Conservation (phyloP, 1,140 invertebrate species). For the Dryas iulia region DNA sequence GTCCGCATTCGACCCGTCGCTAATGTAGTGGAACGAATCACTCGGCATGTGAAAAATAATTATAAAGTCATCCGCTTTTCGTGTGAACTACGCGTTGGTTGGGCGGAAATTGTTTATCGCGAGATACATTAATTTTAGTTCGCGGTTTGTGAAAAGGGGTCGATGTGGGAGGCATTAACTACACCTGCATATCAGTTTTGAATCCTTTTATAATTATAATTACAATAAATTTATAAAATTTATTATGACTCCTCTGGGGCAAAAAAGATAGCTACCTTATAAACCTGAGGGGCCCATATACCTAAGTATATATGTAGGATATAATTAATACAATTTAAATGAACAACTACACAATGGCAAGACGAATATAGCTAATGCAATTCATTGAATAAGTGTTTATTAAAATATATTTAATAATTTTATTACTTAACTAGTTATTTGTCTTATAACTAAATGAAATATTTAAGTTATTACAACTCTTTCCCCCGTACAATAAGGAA, state of each 20-base stretch:
- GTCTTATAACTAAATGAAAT: neutral
- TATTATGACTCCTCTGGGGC: neutral
- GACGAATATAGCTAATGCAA: no score
- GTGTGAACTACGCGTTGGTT: constrained; percentile 51
- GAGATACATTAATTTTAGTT: constrained; percentile 28
- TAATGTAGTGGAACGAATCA: constrained; percentile 74
- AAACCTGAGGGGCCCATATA: no score
- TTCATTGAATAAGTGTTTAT: no score
- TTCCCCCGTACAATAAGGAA: constrained; percentile 15
- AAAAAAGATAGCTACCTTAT: no score
- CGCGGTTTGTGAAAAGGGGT: constrained; percentile 14
- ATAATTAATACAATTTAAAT: no score
- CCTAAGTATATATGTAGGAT: no score
- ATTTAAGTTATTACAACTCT: constrained; percentile 17
- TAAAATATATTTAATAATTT: neutral
- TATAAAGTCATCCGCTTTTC: constrained; percentile 63
- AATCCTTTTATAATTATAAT: neutral
- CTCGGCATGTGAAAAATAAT: constrained; percentile 70
- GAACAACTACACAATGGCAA: no score
- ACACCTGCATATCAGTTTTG: constrained; percentile 20
- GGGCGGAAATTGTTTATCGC: constrained; percentile 55
- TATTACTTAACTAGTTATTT: neutral
- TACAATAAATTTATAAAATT: neutral
- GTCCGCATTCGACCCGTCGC: constrained; percentile 53
- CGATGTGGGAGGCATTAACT: constrained; percentile 19